These are phyloP conservation scores for Elaphurus davidianus DNA, from an alignment of 2,113 vertebrate genomes.

Conservation along the genomic window DNA sequence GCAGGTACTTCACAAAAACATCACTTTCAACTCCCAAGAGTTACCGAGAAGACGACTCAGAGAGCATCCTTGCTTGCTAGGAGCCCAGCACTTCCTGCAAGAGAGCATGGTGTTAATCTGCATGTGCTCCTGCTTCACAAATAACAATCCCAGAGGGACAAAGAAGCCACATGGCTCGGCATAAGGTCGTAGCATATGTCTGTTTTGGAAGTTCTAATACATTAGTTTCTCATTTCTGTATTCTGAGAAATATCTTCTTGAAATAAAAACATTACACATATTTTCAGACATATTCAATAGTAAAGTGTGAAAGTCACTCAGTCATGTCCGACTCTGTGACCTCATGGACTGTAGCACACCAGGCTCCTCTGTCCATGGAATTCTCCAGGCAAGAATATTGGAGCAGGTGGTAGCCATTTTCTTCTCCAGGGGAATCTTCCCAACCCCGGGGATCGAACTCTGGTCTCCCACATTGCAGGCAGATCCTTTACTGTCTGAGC, in stretches of 20 bases:
- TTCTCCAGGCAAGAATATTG: background rate
- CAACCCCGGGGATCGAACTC: fast-evolving
- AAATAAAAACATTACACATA: background rate
- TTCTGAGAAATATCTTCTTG: background rate
- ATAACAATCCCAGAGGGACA: background rate
- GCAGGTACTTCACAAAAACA: background rate
- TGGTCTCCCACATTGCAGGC: background rate
- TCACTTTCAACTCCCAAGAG: background rate
- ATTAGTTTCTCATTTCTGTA: background rate
- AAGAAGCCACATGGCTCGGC: background rate
- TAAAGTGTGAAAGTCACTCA: background rate
- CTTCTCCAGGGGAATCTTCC: background rate
- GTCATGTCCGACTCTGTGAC: background rate
- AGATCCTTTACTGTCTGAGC: background rate
- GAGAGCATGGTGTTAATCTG: background rate
- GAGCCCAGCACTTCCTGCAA: background rate
- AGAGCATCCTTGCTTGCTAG: background rate
- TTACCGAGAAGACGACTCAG: background rate
- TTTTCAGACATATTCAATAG: background rate
- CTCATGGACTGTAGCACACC: background rate
- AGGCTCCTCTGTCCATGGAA: background rate
- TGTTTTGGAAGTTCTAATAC: background rate
- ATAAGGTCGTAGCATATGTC: background rate
- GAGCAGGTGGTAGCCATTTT: background rate
- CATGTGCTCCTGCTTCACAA: background rate